Percentiles rank a stretch among this genome's conserved stretches.
These are phyloP conservation scores for Apeltes quadracus DNA, from an alignment of 2,113 vertebrate species.

Conservation along the genomic window DNA sequence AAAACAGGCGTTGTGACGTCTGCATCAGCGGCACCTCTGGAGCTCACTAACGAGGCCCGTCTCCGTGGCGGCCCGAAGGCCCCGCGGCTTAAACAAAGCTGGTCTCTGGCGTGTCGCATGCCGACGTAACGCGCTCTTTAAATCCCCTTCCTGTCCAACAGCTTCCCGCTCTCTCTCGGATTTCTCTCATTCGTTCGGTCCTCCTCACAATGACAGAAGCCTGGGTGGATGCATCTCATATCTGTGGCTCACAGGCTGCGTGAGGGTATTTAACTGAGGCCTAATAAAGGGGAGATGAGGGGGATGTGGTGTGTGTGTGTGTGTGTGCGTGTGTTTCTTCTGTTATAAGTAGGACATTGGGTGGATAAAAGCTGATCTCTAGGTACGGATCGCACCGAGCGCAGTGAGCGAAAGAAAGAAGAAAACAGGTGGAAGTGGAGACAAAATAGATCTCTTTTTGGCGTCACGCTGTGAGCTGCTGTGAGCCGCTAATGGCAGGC, in stretches of 20 bases:
- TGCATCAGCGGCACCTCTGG: neutral
- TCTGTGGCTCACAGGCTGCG: slow-evolving; percentile 48
- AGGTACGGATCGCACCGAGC: slow-evolving; percentile 26
- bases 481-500: slow-evolving; percentile 27
- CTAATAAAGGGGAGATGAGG: slow-evolving; percentile 37
- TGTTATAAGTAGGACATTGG: slow-evolving; percentile 25
- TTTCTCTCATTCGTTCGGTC: slow-evolving; percentile 18
- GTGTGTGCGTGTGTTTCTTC: no score
- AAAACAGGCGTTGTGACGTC: neutral
- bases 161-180: neutral
- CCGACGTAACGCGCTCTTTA: neutral
- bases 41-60: no score
- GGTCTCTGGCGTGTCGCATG: neutral
- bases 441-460: slow-evolving; percentile 19
- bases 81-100: neutral
- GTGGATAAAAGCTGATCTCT: slow-evolving; percentile 34
- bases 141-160: neutral
- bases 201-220: slow-evolving; percentile 8
- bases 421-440: neutral
- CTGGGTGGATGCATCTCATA: slow-evolving; percentile 9
- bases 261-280: slow-evolving; percentile 44
- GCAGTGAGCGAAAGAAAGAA: neutral
- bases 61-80: no score
- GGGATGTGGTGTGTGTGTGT: slow-evolving; percentile 2
- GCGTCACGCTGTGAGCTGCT: slow-evolving; percentile 38